Conservation (phyloP, 2,113 vertebrate species). For the Corvus moneduloides region DNA sequence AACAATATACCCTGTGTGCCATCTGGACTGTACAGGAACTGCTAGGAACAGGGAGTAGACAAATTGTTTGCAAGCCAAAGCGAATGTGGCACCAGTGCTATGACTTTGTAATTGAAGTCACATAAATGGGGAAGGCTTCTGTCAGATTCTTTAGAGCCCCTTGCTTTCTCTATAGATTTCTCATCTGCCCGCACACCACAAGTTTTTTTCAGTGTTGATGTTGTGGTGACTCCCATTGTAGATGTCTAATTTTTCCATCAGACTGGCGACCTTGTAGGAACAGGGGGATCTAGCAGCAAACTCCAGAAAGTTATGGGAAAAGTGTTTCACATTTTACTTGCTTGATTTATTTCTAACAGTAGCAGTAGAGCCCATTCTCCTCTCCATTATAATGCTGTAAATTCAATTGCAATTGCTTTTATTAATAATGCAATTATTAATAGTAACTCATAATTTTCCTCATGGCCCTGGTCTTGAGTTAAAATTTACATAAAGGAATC, state of each 20-base stretch:
- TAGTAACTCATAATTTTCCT: not conserved
- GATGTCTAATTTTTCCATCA: not conserved
- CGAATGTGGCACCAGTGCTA: not conserved
- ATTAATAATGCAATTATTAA: not conserved
- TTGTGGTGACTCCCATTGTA: not conserved
- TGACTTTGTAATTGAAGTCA: not conserved
- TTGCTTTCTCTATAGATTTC: not conserved
- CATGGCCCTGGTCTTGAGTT: not conserved
- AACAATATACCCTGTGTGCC: not conserved
- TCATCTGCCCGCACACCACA: not conserved
- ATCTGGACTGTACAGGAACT: not conserved
- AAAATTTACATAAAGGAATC: not conserved
- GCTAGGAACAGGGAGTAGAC: not conserved
- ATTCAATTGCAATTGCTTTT: not conserved
- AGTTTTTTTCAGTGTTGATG: not conserved
- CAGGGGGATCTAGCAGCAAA: not conserved
- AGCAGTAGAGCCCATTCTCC: not conserved
- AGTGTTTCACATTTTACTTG: not conserved
- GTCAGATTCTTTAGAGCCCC: not conserved
- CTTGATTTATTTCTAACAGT: not conserved
- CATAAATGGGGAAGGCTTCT: not conserved
- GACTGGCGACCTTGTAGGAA: not conserved
- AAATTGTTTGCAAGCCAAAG: not conserved
- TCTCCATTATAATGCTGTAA: not conserved
- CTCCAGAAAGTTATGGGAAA: not conserved